Conservation (phyloP, 1,140 invertebrate genomes). For the Zaprionus taronus region DNA sequence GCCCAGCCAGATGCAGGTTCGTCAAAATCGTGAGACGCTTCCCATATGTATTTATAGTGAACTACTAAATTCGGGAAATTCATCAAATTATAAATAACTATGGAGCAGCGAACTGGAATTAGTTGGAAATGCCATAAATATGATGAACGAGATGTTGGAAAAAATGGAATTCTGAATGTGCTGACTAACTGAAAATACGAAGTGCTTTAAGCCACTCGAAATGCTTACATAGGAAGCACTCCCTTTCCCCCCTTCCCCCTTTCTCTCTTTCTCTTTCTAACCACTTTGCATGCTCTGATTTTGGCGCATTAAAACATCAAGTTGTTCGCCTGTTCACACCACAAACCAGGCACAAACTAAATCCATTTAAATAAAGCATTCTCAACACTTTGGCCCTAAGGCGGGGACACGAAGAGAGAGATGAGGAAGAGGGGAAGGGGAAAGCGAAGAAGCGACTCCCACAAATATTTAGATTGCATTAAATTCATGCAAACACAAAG, state of each 20-base stretch:
- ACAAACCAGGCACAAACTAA: constrained; percentile 57
- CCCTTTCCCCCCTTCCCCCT: background rate
- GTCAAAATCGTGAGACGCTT: background rate
- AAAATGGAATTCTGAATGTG: background rate
- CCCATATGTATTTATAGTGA: constrained; percentile 1
- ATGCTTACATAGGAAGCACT: background rate
- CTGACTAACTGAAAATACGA: background rate
- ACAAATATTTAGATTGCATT: constrained; percentile 83
- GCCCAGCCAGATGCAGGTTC: background rate
- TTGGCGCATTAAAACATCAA: constrained; percentile 46
- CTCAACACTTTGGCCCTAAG: constrained; percentile 27
- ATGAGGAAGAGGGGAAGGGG: background rate
- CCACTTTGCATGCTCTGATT: constrained; percentile 17
- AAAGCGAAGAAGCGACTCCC: constrained; percentile 32
- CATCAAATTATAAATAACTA: constrained; percentile 7
- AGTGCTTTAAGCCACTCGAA: background rate
- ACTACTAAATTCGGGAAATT: constrained; percentile 10
- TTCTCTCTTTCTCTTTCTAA: background rate
- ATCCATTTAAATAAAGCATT: constrained; percentile 71
- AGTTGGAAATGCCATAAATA: background rate
- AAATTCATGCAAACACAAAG: constrained; percentile 82
- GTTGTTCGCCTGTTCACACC: constrained; percentile 39
- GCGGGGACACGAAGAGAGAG: constrained; percentile 27
- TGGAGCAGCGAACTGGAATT: background rate
- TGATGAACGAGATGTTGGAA: background rate